Conservation (phyloP, 2,797 vertebrate genomes). For the Chelmon rostratus region DNA sequence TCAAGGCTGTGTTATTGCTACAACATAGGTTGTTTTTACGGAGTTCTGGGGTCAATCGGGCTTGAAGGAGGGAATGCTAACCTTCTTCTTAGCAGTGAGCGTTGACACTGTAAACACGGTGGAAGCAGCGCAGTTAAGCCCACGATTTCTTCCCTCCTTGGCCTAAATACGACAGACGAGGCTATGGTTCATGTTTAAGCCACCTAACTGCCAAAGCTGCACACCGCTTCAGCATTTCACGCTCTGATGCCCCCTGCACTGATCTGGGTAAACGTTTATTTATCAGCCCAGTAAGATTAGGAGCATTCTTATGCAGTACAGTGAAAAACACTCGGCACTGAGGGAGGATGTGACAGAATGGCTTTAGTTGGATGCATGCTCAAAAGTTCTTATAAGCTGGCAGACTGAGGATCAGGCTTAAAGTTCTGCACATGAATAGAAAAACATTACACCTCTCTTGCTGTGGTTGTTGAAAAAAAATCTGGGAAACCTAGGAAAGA, state of each 20-base stretch:
- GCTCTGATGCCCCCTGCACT: slow-evolving; percentile 2
- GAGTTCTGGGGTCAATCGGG: slow-evolving; percentile 55
- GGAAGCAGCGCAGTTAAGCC: slow-evolving; percentile 54
- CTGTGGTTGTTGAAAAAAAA: background rate
- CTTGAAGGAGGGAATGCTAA: slow-evolving; percentile 59
- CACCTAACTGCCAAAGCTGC: slow-evolving; percentile 47
- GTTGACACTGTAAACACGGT: slow-evolving; percentile 68
- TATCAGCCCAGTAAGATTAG: slow-evolving; percentile 14
- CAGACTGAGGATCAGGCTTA: background rate
- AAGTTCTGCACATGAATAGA: background rate
- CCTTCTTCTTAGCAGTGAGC: slow-evolving; percentile 30
- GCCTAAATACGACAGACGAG: slow-evolving; percentile 16
- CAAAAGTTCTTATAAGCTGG: background rate
- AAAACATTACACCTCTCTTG: background rate
- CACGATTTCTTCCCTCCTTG: slow-evolving; percentile 1
- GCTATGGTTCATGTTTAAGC: slow-evolving; percentile 68
- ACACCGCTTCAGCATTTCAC: slow-evolving; percentile 58
- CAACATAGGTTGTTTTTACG: slow-evolving; percentile 69
- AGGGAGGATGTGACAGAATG: background rate
- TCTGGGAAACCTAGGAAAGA: background rate
- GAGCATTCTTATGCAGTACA: slow-evolving; percentile 17
- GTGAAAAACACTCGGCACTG: background rate
- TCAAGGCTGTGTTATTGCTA: slow-evolving; percentile 70
- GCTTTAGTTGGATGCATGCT: background rate
- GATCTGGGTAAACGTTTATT: slow-evolving; percentile 39